Evolutionary conservation across 2,888 invertebrate species (phyloP).

Genomic region (Pandemis corylana): DNA sequence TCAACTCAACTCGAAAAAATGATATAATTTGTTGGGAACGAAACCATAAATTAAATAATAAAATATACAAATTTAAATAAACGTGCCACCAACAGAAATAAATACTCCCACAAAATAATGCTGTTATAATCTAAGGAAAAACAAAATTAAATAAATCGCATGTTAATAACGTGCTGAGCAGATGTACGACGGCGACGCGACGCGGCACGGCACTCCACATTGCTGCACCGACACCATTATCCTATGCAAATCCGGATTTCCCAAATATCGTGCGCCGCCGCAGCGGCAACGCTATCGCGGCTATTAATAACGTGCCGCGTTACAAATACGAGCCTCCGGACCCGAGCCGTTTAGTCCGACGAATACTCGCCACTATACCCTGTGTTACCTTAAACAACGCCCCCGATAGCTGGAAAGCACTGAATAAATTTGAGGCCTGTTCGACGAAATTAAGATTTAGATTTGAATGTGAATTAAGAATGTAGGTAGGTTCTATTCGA

Average conservation of each 20-base stretch:
- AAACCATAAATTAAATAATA: background rate
- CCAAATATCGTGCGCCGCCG: constrained; percentile 79
- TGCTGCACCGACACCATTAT: constrained; percentile 70
- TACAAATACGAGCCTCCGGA: constrained; percentile 72
- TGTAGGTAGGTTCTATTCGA: background rate
- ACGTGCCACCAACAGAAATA: background rate
- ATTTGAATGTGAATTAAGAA: background rate
- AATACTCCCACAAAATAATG: background rate
- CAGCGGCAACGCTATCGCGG: constrained; percentile 77
- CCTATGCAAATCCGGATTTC: constrained; percentile 83
- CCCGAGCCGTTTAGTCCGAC: constrained; percentile 73
- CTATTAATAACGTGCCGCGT: constrained; percentile 79
- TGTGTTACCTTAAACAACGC: constrained; percentile 65
- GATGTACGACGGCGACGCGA: constrained; percentile 28
- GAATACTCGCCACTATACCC: constrained; percentile 62
- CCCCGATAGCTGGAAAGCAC: constrained; percentile 54
- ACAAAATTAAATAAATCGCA: constrained; percentile 5
- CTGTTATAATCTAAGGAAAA: background rate
- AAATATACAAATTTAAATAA: background rate
- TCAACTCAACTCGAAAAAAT: too few species aligned
- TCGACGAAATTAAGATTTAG: background rate
- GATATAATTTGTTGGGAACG: background rate
- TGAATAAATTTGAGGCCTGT: background rate
- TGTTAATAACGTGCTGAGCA: constrained; percentile 14
- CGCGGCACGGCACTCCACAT: constrained; percentile 53